A percentile compares a stretch with the other conserved stretches of the same genome.
Evolutionary conservation across 2,888 invertebrate genomes (phyloP).

Genomic region (Agonopterix heracliana): DNA sequence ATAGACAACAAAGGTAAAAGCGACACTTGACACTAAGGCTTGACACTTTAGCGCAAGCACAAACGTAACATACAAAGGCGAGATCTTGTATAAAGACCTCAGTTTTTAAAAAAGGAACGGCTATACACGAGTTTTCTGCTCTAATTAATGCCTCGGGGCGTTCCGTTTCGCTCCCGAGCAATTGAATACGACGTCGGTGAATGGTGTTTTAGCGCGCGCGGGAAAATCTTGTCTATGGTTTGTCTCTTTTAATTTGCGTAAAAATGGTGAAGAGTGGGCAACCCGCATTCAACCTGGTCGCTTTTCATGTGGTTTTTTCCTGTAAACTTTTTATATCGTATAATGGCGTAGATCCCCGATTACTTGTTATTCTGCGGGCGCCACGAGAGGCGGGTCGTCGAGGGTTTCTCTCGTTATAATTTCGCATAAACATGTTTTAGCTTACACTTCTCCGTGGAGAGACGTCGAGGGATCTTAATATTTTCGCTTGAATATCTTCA

Average conservation of each 20-base stretch:
- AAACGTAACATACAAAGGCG: conserved; percentile 59
- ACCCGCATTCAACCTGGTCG: conserved; percentile 44
- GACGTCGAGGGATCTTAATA: conserved; percentile 45
- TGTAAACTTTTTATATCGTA: conserved; percentile 39
- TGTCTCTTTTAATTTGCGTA: conserved; percentile 74
- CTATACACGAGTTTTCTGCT: conserved; percentile 60
- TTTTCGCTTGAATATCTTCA: conserved; percentile 55
- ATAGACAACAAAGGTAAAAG: conserved; percentile 41
- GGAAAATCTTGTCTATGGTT: conserved; percentile 59
- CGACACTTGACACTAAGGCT: conserved; percentile 45
- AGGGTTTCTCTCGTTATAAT: conserved; percentile 64
- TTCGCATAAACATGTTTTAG: conserved; percentile 69
- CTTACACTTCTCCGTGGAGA: conserved; percentile 37
- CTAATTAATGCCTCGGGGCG: conserved; percentile 76
- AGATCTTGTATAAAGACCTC: conserved; percentile 59
- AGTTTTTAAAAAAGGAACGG: conserved; percentile 67
- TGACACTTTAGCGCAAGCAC: conserved; percentile 51
- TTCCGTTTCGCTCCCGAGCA: conserved; percentile 64
- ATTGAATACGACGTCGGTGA: conserved; percentile 64
- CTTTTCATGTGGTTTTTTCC: conserved; percentile 45
- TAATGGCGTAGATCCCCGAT: conserved; percentile 31
- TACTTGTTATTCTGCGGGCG: conserved; percentile 51
- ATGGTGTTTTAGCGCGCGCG: conserved; percentile 66
- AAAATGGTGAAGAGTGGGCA: conserved; percentile 66
- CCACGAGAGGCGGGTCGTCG: conserved; percentile 32